phyloP scores from a whole-genome alignment of 2,888 invertebrate genomes.

The Aleiodes alternator region DNA sequence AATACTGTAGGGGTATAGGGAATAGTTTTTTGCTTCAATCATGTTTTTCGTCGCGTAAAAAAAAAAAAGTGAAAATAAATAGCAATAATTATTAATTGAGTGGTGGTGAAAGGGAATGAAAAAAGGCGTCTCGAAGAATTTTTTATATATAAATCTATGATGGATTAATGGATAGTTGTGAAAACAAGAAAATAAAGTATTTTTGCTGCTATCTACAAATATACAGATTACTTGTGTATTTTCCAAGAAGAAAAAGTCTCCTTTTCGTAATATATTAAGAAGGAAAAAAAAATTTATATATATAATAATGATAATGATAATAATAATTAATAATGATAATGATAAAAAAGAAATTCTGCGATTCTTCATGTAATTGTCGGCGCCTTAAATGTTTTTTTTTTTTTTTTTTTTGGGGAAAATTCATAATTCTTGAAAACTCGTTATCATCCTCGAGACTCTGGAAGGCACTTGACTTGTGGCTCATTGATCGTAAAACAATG shows the following conservation, averaged over 20 bases:
- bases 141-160: neutral
- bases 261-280: constrained; percentile 1
- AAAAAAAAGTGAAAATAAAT: too few relatives aligned
- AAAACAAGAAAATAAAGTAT: constrained; percentile 42
- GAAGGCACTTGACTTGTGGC: constrained; percentile 46
- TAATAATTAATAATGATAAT: neutral
- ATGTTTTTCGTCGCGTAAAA: too few relatives aligned
- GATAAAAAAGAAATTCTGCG: neutral
- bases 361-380: constrained; percentile 8
- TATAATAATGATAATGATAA: neutral
- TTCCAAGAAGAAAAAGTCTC: constrained; percentile 10
- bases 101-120: too few relatives aligned
- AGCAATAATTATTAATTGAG: too few relatives aligned
- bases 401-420: neutral
- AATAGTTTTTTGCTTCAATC: constrained; percentile 4
- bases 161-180: neutral
- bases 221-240: constrained; percentile 61
- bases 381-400: neutral
- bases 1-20: constrained; percentile 29
- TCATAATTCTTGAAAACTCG: constrained; percentile 18
- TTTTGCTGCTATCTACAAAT: constrained; percentile 67
- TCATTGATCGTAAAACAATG: constrained; percentile 47
- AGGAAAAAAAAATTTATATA: too few relatives aligned
- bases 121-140: neutral
- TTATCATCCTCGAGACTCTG: constrained; percentile 39